Evolutionary conservation across 1,140 invertebrate genomes (phyloP).

Genomic region (Hypothenemus hampei): DNA sequence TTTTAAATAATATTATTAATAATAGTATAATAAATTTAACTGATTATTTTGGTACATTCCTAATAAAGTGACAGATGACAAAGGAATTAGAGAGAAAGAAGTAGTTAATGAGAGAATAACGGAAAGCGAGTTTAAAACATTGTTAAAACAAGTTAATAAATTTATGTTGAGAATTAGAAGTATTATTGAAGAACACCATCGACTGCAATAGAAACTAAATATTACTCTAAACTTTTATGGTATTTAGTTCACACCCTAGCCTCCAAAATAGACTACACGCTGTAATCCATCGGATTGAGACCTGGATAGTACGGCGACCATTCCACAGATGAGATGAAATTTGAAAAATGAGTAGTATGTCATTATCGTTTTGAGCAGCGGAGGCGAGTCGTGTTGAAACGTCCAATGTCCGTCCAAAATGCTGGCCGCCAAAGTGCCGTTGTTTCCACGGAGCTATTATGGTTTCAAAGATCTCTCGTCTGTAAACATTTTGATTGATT

Average conservation of each 20-base stretch:
- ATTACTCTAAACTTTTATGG: constrained; percentile 15
- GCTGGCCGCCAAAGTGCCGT: background rate
- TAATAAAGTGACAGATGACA: too few relatives aligned
- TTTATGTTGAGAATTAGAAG: too few relatives aligned
- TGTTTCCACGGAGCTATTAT: too few relatives aligned
- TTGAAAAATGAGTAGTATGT: constrained; percentile 4
- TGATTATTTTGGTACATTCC: too few relatives aligned
- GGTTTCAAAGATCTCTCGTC: background rate
- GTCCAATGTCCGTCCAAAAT: background rate
- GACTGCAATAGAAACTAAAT: too few relatives aligned
- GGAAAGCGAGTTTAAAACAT: too few relatives aligned
- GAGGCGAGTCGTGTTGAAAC: background rate
- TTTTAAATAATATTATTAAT: too few relatives aligned
- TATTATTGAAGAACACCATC: too few relatives aligned
- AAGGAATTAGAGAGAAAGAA: too few relatives aligned
- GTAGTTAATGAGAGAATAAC: too few relatives aligned
- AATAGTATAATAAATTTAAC: too few relatives aligned
- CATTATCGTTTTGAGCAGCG: background rate
- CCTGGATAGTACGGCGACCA: constrained; percentile 1
- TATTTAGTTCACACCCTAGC: constrained; percentile 9
- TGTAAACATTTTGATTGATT: background rate
- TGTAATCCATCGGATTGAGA: constrained; percentile 10
- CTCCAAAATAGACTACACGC: constrained; percentile 11
- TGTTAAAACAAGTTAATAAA: too few relatives aligned
- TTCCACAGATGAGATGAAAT: constrained; percentile 8